A percentile compares a stretch with the other conserved stretches of the same genome.
Evolutionary conservation across 2,888 invertebrate genomes (phyloP).

Genomic region (Rhingia campestris): DNA sequence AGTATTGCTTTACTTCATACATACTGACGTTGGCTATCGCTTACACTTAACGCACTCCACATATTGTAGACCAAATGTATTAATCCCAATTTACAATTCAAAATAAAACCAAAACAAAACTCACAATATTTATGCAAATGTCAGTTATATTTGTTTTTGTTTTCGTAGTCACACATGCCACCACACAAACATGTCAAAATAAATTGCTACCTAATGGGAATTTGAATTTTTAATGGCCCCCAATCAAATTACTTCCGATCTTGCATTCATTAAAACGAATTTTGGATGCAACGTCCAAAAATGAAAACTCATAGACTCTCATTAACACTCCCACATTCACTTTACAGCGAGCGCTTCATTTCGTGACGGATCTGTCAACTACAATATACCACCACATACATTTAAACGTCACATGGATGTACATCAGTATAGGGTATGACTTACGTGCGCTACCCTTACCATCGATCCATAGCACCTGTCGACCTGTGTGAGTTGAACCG

Average conservation of each 20-base stretch:
- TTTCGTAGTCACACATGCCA: too few species aligned
- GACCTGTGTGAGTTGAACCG: slow-evolving; percentile 1
- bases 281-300: slow-evolving; percentile 33
- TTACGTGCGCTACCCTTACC: slow-evolving; percentile 46
- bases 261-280: slow-evolving; percentile 36
- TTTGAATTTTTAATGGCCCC: not conserved
- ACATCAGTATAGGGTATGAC: slow-evolving; percentile 27
- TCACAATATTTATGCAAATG: too few species aligned
- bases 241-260: slow-evolving; percentile 48
- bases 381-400: not conserved
- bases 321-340: slow-evolving; percentile 26
- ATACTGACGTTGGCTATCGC: too few species aligned
- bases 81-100: not conserved
- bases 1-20: too few species aligned
- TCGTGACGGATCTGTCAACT: too few species aligned
- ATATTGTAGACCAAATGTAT: too few species aligned
- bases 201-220: not conserved
- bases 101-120: not conserved
- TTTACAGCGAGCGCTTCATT: not conserved
- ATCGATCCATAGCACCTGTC: slow-evolving; percentile 12
- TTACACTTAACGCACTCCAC: too few species aligned
- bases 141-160: too few species aligned
- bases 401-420: not conserved
- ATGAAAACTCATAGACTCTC: slow-evolving; percentile 1
- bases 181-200: not conserved